Base-by-base conservation (phyloP, 2,113 vertebrate genomes). In the Glaucidium brasilianum region DNA sequence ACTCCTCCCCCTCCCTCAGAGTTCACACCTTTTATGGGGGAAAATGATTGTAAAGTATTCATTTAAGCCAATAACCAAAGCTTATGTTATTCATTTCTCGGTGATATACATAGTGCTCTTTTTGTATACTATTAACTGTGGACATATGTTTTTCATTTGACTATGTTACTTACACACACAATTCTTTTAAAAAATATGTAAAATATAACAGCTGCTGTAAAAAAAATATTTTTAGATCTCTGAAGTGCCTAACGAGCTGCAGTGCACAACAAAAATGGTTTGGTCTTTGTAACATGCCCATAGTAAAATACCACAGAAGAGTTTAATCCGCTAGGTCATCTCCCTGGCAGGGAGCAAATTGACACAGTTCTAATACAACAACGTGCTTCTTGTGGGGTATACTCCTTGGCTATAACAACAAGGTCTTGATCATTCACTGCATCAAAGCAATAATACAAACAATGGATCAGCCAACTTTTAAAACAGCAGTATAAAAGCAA, bases 31-130 rank as follows among this genome's bases (percentile, higher is more conserved):
- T 97, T 97, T 96, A 97, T 96, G 94, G 90, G 83, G 90, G 93
- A 97, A 97, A 96, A 97, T 97, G 95, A 96, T 97, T 97, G 97
- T 96, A 96, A 97, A 98, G 97, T 97, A 97, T 92, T 98, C 85
- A 97, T 96, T 97, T 97, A 97, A 98, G 96, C 90, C 91, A 98
- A 98, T 97, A 96, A 97, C 91, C 89, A 94, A 97, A 96, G 81
- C 94, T 97, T 97, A 91, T 97, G 85, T 96, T 97, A 97, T 92
- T 97, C 94, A 88, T 96, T 91, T 96, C 96, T 96, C 96, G 14
- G 96, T 97, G 96, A 96, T 97, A 82, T 95, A 96, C 90, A 94
- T 96, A 96, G 94, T 97, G 95, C 90, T 98, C 81, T 97, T 97
- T 98, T 96, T 95, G 90, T 97, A 96, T 97, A 97, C 91, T 97